phyloP scores from a whole-genome alignment of 2,113 vertebrate genomes.

The Passer montanus region DNA sequence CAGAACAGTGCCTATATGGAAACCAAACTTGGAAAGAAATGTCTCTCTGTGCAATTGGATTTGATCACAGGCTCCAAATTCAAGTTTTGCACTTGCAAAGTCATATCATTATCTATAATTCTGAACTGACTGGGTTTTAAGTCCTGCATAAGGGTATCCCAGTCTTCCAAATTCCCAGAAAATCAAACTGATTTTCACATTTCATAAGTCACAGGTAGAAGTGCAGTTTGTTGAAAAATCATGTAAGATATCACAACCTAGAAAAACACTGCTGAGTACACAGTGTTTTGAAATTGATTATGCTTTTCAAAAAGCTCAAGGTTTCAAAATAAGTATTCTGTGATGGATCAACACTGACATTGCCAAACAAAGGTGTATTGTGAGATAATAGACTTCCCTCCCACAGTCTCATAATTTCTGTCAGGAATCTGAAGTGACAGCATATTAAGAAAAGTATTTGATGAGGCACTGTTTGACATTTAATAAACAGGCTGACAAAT shows the following conservation, averaged over 20 bases:
- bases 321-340: not conserved
- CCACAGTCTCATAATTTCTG: not conserved
- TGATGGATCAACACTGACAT: not conserved
- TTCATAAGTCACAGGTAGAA: not conserved
- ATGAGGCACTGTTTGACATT: not conserved
- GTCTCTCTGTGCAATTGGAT: not conserved
- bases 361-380: not conserved
- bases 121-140: not conserved
- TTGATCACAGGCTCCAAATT: not conserved
- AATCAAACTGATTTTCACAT: not conserved
- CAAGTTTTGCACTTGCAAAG: not conserved
- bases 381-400: not conserved
- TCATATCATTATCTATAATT: rapidly evolving
- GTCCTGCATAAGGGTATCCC: not conserved
- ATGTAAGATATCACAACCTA: not conserved
- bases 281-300: not conserved
- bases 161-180: not conserved
- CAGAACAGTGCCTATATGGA: not conserved
- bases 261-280: not conserved
- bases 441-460: not conserved
- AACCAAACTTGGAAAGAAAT: not conserved
- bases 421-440: not conserved
- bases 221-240: not conserved
- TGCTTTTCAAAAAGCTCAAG: not conserved
- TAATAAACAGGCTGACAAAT: not conserved